Evolutionary conservation across 2,888 invertebrate species (phyloP), one percentile per base, ranked within the genome.

Genomic region (Drosophila trichaetosa): DNA sequence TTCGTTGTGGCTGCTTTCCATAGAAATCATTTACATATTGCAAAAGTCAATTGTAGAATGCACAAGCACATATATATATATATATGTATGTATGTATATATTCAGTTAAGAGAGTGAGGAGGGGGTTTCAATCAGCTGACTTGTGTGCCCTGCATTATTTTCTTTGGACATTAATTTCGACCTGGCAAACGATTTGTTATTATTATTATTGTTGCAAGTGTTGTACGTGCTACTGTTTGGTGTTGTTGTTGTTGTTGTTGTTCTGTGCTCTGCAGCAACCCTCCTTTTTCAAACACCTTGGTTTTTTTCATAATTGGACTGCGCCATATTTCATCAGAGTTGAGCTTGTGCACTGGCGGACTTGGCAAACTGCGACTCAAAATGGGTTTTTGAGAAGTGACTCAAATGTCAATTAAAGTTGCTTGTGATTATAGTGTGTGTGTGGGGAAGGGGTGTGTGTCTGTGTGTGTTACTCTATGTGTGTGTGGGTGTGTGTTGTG

Each of bases 21-120:
- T 83, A 83, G 88, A 88, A 88, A 88, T 89, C 87, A 88, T 88
- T 88, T 88, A 85, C 88, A 88, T 88, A 90, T 88, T 76, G 78
- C 72, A 80, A 77, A 79, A 81, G 83, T 79, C 72, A 72, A 77
- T 73, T 63, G 70, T 67, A 71, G 65, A 69, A 66, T 68, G 54
- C 69, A 72, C 48, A 64, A 40, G 24, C 53, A 58, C 33, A 51
- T 21, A 58, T 60, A 64, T 29, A 56, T 36, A 64, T 11, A 40
- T 29, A 6, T 29, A 29, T 29, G 1, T 29, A 1, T 40, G 57
- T 52, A 62, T 34, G 52, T 33, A 52, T 60, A 40, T 49, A 67
- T 69, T 53, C 61, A 74, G 61, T 65, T 64, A 69, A 58, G 42
- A 61, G 48, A 3, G 31, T 4, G 21, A 4, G 24, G 7, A 4